Base-by-base conservation (phyloP, 2,113 vertebrate genomes). In the Lamprologus ornatipinnis region DNA sequence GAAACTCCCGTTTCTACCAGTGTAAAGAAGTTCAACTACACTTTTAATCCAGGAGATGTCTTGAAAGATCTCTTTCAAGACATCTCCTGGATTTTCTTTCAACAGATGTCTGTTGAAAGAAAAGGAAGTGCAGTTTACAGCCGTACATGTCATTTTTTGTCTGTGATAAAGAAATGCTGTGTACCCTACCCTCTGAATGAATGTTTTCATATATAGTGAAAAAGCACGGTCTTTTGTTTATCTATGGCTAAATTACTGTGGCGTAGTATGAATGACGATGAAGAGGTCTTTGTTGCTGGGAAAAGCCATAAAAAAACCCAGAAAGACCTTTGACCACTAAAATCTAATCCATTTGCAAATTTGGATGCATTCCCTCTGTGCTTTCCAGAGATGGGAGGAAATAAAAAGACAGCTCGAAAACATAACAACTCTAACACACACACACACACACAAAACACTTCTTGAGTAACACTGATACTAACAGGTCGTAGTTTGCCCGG, bases 401-500 rank as follows among this genome's bases (percentile, higher is more conserved):
- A 47, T 28, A 17, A 49, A 78, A 28, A 78, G 15, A 19, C 42
- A 49, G 15, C 42, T 49, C 2, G 1, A 31, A 73, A 45, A 45
- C 12, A 26, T 26, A 70, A 42, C 10, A 42, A 58, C 55, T 28
- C 55, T 58, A 28, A 31, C 12, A 57, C 54, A 8, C 12, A 55
- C 19, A 54, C 49, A 53, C 51, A 21, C 51, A 53, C 51, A 53
- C 51, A 53, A 12, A n/a, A 1, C 60, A 53, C 23, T 82, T 65
- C 7, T 81, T 23, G 19, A 80, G 7, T 58, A 68, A 33, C 6
- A 53, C 19, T 35, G 26, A 80, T 68, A 95, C 98, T 97, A 90
- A 99, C 98, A 81, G 99, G 99, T 85, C 99, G 97, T 85, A 99
- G 97, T 94, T 99, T 99, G 83, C 97, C 97, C 0, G 98, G 96